Base-by-base conservation (phyloP, 2,113 vertebrate species). In the Poicephalus gulielmi region DNA sequence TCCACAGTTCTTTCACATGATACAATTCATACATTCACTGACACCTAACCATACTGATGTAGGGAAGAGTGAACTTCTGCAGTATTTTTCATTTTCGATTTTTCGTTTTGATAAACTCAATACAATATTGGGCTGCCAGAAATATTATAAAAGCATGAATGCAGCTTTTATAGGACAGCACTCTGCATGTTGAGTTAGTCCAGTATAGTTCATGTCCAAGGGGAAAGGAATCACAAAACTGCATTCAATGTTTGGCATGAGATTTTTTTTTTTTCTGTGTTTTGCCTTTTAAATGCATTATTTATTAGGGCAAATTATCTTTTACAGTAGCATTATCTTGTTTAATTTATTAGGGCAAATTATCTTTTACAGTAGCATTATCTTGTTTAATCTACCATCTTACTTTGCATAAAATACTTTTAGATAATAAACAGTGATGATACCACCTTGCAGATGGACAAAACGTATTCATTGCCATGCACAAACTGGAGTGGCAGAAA, bases 281-380 rank as follows among this genome's bases (percentile, higher is more conserved):
- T 93, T 85, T 95, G 79, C 35, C 68, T 90, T 92, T 90, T 86
- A 86, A 86, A 79, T 84, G 7, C 30, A 83, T 71, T 69, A 57
- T 3, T 0, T 27, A 64, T 71, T 71, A 89, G 37, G 37, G 37
- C 37, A 39, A 39, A 39, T 39, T 39, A 39, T 41, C 41, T 74
- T 93, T 74, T 70, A 46, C 10, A 62, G 70, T 19, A 80, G 28
- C n/a, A 59, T 80, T 87, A 76, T 62, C 60, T 83, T 77, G 27
- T 52, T 81, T 78, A 68, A 93, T 59, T 0, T 27, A 64, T 71
- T 71, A 89, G 37, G 37, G 37, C 37, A 39, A 39, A 39, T 39
- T 39, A 39, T 41, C 41, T 74, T 93, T 74, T 70, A 46, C 10
- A 62, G 70, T 19, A 80, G 28, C n/a, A 59, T 80, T 87, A 76